phyloP scores from a whole-genome alignment of 92 coral and sea anemone species.

The Virgularia gustaviana region DNA sequence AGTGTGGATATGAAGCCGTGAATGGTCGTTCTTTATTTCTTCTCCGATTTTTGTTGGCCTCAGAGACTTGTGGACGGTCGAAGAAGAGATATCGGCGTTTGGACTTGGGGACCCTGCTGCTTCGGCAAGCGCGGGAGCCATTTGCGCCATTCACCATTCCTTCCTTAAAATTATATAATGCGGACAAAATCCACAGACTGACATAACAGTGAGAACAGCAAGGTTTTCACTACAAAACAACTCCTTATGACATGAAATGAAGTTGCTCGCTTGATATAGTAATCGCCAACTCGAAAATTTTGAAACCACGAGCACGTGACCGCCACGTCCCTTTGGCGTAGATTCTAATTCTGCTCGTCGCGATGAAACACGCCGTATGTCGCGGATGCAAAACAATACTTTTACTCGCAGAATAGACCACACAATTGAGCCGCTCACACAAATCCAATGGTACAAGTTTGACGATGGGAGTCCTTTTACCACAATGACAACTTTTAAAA shows the following conservation, averaged over 20 bases:
- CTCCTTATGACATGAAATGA: constrained; percentile 43
- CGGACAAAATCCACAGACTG: constrained; percentile 57
- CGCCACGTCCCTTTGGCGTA: constrained; percentile 99
- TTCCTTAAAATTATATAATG: constrained; percentile 73
- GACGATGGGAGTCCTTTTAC: constrained; percentile 8
- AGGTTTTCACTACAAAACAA: constrained; percentile 33
- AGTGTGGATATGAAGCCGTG: constrained; percentile 73
- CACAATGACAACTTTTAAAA: neutral
- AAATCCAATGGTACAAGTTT: neutral
- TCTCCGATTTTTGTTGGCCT: constrained; percentile 36
- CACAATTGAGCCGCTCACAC: neutral
- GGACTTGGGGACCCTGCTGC: constrained; percentile 99
- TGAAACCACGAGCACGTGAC: constrained; percentile 99
- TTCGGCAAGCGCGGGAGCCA: constrained; percentile 99
- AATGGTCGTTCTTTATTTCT: constrained; percentile 71
- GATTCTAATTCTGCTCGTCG: constrained; percentile 99
- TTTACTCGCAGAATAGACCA: constrained; percentile 27
- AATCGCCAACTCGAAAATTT: constrained; percentile 74
- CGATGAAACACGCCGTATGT: constrained; percentile 87
- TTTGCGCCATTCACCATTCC: constrained; percentile 99
- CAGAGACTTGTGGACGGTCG: constrained; percentile 57
- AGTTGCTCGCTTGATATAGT: constrained; percentile 42
- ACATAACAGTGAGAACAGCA: constrained; percentile 36
- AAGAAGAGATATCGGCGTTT: constrained; percentile 87
- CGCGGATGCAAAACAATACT: constrained; percentile 16